Conservation (phyloP, 2,113 vertebrate genomes). For the Grammomys dolichurus region DNA sequence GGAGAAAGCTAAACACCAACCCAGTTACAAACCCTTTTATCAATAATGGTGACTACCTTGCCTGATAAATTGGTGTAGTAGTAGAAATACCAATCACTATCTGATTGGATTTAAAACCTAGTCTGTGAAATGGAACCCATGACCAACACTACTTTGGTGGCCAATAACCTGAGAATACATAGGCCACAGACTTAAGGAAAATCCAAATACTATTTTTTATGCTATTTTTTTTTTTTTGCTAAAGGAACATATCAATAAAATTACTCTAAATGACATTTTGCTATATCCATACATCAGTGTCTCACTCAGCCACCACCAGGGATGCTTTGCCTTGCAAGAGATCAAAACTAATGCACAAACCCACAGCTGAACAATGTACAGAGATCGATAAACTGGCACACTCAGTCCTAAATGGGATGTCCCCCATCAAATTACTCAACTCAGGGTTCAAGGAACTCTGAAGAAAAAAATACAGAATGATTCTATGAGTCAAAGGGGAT, state of each 20-base stretch:
- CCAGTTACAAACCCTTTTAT: background rate
- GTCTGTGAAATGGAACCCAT: background rate
- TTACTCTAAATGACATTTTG: background rate
- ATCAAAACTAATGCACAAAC: background rate
- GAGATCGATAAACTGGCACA: background rate
- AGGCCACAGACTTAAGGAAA: background rate
- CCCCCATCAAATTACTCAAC: background rate
- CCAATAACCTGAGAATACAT: background rate
- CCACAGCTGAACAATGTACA: background rate
- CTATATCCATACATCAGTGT: background rate
- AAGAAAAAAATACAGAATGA: background rate
- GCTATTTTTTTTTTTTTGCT: no score
- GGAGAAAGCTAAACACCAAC: background rate
- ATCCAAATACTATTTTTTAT: background rate
- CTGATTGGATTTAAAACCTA: background rate
- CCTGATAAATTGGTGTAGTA: background rate
- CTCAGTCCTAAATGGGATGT: background rate
- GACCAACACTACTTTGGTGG: background rate
- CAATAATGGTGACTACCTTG: background rate
- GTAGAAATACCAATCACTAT: background rate
- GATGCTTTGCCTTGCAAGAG: background rate
- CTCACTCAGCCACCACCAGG: background rate
- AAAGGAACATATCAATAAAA: background rate
- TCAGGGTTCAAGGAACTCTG: background rate
- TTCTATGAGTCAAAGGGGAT: background rate